Evolutionary conservation across 2,888 invertebrate species (phyloP).

Genomic region (Nemoura dubitans): DNA sequence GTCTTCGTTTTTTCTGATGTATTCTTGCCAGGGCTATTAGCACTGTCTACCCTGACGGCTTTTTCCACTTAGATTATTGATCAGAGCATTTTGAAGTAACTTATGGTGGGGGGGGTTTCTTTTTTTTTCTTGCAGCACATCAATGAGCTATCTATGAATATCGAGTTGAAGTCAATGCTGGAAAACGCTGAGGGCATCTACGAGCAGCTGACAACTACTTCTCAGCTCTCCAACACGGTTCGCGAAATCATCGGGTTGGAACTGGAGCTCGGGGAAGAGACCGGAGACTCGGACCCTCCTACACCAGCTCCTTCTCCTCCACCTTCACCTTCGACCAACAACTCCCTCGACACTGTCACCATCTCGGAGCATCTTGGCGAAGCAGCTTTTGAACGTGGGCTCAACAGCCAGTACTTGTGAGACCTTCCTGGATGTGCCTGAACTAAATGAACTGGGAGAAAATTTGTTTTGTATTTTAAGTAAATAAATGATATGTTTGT

Average conservation of each 20-base stretch:
- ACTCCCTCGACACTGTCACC: constrained; percentile 55
- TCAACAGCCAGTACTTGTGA: constrained; percentile 60
- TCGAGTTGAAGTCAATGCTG: constrained; percentile 83
- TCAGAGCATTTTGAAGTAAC: too few species aligned
- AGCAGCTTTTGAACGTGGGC: constrained; percentile 67
- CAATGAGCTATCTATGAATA: constrained; percentile 89
- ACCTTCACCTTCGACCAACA: constrained; percentile 48
- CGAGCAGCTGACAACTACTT: constrained; percentile 80
- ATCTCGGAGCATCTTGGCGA: constrained; percentile 63
- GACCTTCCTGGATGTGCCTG: not conserved
- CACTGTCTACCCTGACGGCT: too few species aligned
- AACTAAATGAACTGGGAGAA: not conserved
- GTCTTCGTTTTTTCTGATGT: too few species aligned
- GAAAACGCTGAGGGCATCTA: constrained; percentile 92
- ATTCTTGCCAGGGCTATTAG: too few species aligned
- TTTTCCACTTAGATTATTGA: too few species aligned
- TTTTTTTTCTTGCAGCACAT: constrained; percentile 76
- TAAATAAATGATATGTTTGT: not conserved
- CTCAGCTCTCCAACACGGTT: constrained; percentile 76
- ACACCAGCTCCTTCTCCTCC: not conserved
- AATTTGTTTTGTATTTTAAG: constrained; percentile 3
- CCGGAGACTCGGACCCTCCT: constrained; percentile 44
- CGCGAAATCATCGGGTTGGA: constrained; percentile 76
- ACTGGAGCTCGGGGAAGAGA: constrained; percentile 56
- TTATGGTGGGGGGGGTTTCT: not conserved